Evolutionary conservation across 35 echinoderm and acorn worm species (phyloP), one percentile per base, ranked within the genome.

Genomic region (Patiria miniata): DNA sequence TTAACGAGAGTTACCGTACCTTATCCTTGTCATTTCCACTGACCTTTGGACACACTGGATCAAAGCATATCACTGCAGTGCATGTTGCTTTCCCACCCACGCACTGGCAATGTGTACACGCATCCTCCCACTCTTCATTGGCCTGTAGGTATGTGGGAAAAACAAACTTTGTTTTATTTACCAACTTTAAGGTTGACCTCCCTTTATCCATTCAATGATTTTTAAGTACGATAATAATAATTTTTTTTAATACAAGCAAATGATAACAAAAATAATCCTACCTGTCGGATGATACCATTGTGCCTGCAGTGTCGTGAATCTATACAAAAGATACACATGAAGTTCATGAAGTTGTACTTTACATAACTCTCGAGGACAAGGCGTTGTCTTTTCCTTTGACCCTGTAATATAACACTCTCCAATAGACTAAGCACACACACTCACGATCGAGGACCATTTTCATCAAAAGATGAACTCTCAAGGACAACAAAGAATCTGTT

Each of bases 241-340:
- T n/a, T n/a, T n/a, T n/a, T n/a, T n/a, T n/a, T n/a, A n/a, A n/a
- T n/a, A n/a, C n/a, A n/a, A n/a, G n/a, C n/a, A n/a, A n/a, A n/a
- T n/a, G n/a, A n/a, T n/a, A n/a, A n/a, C n/a, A 47, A 47, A 47
- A 47, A 47, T 47, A 12, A 47, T 12, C 4, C 4, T 73, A 73
- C 65, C 65, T 73, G 65, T 30, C 65, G 26, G 19, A 73, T 26
- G 15, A 69, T 34, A 69, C 34, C 61, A 29, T 34, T 34, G 23
- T 69, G 61, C 61, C 61, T 69, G 61, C 61, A 69, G 61, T 32
- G 34, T 8, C 29, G 23, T 69, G 26, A 69, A 22, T 69, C 61
- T 69, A 34, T 69, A 26, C 14, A 15, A 36, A 69, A 69, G 28
- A 36, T 9, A 29, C 61, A 68, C 1, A 21, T 22, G 7, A 22